These are phyloP conservation scores for Linnaemya tessellans DNA, from an alignment of 2,888 invertebrate species.

Conservation along the genomic window DNA sequence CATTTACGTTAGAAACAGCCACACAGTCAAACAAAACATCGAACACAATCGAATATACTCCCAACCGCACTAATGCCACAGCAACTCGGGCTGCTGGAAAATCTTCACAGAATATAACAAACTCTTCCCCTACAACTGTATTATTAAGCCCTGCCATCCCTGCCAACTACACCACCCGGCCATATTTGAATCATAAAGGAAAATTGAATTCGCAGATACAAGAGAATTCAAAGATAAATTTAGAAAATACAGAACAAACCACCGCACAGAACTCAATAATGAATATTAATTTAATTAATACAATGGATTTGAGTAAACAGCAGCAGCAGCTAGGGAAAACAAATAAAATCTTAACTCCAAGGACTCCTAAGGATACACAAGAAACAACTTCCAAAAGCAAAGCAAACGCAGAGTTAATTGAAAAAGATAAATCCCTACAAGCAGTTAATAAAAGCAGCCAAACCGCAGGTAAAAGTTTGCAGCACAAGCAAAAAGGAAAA, in stretches of 20 bases:
- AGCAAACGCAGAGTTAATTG: not conserved
- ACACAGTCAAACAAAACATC: not conserved
- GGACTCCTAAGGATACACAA: slow-evolving; percentile 14
- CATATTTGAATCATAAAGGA: not conserved
- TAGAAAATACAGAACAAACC: not conserved
- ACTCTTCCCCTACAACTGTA: not conserved
- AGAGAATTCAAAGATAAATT: not conserved
- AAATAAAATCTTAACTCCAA: slow-evolving; percentile 17
- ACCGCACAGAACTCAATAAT: not conserved
- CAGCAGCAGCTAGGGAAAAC: not conserved
- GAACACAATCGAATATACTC: not conserved
- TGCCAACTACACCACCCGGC: not conserved
- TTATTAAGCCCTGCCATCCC: not conserved
- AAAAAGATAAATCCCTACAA: not conserved
- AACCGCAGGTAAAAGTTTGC: not conserved
- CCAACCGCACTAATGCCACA: not conserved
- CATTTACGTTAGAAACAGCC: not conserved
- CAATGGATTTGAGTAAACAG: not conserved
- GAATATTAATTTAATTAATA: slow-evolving; percentile 58
- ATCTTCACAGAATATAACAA: not conserved
- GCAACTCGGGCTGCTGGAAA: not conserved
- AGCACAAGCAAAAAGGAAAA: not conserved
- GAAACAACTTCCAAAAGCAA: slow-evolving; percentile 6
- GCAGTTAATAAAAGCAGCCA: not conserved
- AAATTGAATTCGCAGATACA: not conserved